A percentile compares a stretch with the other conserved stretches of the same genome.
These are phyloP conservation scores for Willisornis vidua DNA, from an alignment of 2,113 vertebrate species.

Conservation along the genomic window DNA sequence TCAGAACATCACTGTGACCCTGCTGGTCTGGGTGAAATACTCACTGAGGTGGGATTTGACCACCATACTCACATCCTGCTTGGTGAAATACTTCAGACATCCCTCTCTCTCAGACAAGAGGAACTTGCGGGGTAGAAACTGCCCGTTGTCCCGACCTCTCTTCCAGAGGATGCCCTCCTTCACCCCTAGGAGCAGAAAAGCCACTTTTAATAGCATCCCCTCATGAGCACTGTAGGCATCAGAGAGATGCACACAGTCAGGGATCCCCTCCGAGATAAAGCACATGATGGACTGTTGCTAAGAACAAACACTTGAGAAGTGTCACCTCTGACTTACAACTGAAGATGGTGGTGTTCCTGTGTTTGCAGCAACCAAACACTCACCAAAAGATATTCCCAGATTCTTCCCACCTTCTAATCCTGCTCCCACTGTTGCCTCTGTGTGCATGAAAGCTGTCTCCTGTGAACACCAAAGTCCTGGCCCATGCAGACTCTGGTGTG, in stretches of 20 bases:
- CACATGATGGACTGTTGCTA: background rate
- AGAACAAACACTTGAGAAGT: background rate
- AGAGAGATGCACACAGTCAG: background rate
- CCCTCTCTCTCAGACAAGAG: constrained; percentile 86
- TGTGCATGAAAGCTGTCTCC: background rate
- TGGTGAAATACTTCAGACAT: constrained; percentile 87
- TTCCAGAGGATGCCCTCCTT: constrained; percentile 88
- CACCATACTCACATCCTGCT: constrained; percentile 83
- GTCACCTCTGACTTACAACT: background rate
- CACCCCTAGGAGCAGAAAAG: constrained; percentile 68
- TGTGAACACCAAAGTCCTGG: background rate
- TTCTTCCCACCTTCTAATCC: background rate
- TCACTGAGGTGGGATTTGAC: background rate
- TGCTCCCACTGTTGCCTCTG: background rate
- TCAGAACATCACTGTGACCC: background rate
- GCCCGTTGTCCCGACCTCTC: constrained; percentile 86
- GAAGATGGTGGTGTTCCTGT: background rate
- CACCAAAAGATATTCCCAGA: background rate
- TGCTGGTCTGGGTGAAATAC: background rate
- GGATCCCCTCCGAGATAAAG: background rate
- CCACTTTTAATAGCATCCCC: background rate
- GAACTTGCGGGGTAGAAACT: constrained; percentile 86
- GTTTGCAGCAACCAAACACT: background rate
- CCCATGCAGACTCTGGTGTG: background rate
- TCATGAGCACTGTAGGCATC: background rate